These are phyloP conservation scores for Miltochrista miniata DNA, from an alignment of 2,888 invertebrate species.

Conservation along the genomic window DNA sequence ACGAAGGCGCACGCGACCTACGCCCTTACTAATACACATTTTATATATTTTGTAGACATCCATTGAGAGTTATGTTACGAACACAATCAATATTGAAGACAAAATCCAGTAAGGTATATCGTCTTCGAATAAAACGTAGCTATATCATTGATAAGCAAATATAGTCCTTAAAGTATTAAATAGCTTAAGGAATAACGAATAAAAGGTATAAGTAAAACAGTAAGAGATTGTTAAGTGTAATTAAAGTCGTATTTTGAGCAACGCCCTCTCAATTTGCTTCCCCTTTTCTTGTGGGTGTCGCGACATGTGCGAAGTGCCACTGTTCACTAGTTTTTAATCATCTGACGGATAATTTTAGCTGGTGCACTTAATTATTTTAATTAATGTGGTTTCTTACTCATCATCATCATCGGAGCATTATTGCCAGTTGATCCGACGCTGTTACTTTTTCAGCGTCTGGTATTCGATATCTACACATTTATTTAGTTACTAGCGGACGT, in stretches of 20 bases:
- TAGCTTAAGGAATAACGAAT: constrained; percentile 22
- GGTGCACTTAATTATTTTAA: constrained; percentile 31
- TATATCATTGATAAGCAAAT: constrained; percentile 10
- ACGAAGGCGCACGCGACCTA: constrained; percentile 58
- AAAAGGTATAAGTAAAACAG: constrained; percentile 41
- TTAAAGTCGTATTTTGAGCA: constrained; percentile 61
- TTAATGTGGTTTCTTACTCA: constrained; percentile 21
- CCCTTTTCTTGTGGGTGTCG: constrained; percentile 45
- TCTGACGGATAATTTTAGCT: constrained; percentile 32
- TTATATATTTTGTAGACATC: constrained; percentile 5
- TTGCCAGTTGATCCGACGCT: too few relatives aligned
- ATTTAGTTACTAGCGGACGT: too few relatives aligned
- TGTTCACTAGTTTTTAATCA: constrained; percentile 44
- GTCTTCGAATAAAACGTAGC: constrained; percentile 12
- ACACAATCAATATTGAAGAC: background rate
- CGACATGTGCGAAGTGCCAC: constrained; percentile 65
- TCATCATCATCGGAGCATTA: too few relatives aligned
- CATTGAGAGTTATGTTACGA: constrained; percentile 10
- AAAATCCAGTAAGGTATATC: constrained; percentile 16
- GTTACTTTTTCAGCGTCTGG: too few relatives aligned
- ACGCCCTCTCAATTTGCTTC: constrained; percentile 62
- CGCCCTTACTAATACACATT: constrained; percentile 28
- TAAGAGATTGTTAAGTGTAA: constrained; percentile 55
- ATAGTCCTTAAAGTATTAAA: constrained; percentile 17
- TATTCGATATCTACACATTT: too few relatives aligned